Conservation (phyloP, 2,888 invertebrate species). For the Pachliopta kotzebuea region DNA sequence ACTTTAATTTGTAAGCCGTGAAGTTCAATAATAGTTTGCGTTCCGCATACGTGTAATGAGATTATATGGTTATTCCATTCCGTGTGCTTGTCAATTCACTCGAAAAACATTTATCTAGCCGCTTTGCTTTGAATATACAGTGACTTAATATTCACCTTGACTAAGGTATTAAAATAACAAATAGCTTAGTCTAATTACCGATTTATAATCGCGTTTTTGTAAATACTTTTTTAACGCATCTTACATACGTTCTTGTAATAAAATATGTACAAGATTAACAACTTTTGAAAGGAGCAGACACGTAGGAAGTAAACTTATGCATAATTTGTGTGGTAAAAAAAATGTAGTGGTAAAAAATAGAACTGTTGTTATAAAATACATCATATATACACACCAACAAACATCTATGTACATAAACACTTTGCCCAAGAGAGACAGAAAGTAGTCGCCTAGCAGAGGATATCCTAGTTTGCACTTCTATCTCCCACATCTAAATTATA, state of each 20-base stretch:
- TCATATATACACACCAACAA: no score
- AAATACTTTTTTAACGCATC: neutral
- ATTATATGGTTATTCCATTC: slow-evolving; percentile 39
- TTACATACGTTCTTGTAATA: neutral
- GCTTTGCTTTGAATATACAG: slow-evolving; percentile 47
- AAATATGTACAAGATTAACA: no score
- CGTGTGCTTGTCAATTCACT: slow-evolving; percentile 49
- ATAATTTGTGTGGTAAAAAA: no score
- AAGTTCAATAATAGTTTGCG: slow-evolving; percentile 7
- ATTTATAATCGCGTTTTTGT: neutral
- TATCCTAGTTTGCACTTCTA: no score
- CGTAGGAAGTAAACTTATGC: no score
- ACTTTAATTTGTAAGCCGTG: neutral
- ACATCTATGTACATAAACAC: no score
- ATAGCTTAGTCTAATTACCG: neutral
- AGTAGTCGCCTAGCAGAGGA: no score
- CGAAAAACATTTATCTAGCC: slow-evolving; percentile 58
- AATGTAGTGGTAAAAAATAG: no score
- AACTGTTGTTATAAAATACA: no score
- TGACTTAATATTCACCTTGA: slow-evolving; percentile 48
- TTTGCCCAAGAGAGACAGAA: no score
- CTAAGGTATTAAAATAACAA: slow-evolving; percentile 7
- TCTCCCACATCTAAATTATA: no score
- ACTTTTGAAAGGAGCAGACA: no score
- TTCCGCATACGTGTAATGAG: slow-evolving; percentile 17